Evolutionary conservation across 1,140 invertebrate species (phyloP), one percentile per base, ranked within the genome.

Genomic region (Dufourea novaeangliae): DNA sequence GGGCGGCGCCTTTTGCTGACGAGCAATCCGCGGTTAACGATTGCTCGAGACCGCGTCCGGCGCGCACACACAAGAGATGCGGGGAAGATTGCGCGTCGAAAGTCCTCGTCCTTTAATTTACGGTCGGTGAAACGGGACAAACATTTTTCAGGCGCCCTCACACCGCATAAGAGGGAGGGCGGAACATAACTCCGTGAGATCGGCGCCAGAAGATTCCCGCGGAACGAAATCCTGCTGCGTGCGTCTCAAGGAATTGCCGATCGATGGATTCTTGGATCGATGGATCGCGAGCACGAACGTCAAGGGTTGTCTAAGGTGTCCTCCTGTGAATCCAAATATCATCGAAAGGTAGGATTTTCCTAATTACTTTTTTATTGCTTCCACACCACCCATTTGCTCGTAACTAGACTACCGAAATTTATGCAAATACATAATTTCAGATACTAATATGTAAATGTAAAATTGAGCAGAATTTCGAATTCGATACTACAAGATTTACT

Each of bases 1-100:
- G 52, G 52, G 34, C 67, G 67, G 52, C 67, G 52, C 69, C 69
- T 71, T 71, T 71, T 61, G 69, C 69, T 17, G 41, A 46, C 41
- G 41, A 46, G 41, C 2, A 6, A 14, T 46, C 41, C 41, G 17
- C 12, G 2, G 41, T 46, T 46, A 46, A 46, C 41, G 41, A 46
- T 46, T 46, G n/a, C 20, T 46, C 17, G 41, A 17, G 41, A 20
- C 17, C 41, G 41, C 41, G 41, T n/a, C n/a, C 3, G 41, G 41
- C 41, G 41, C 41, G 41, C n/a, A n/a, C n/a, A n/a, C n/a, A n/a
- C 34, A 8, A 37, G 34, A 37, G 34, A 37, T 37, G n/a, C 34
- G 34, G 8, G 8, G 3, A 3, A 50, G 46, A n/a, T 50, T 17
- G 46, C 17, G 20, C 14, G 17, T 20, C 14, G 41, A 46, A 46